Percentiles rank a stretch among this genome's conserved stretches.
Conservation (phyloP, 2,113 vertebrate species). For the Aptenodytes forsteri region DNA sequence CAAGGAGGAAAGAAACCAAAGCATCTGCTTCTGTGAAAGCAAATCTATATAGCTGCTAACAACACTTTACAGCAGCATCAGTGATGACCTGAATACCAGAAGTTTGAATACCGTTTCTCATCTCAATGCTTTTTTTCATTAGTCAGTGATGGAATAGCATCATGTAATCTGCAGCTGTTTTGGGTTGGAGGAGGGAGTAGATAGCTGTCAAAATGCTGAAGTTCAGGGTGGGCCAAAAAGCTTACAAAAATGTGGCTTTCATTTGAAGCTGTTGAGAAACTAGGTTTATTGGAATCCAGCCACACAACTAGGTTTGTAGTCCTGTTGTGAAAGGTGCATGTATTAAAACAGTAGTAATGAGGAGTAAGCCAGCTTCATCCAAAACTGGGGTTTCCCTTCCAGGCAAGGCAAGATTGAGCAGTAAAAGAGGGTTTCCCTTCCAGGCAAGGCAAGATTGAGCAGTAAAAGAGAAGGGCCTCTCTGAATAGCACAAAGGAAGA, state of each 20-base stretch:
- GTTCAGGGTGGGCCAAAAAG: not conserved
- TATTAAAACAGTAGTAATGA: not conserved
- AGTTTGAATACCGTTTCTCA: not conserved
- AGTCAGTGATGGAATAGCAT: not conserved
- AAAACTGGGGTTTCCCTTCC: not conserved
- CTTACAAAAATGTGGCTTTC: not conserved
- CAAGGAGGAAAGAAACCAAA: constrained; percentile 13
- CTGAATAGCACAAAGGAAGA: not conserved
- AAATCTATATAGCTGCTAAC: not conserved
- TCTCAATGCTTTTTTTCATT: not conserved
- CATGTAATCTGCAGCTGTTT: not conserved
- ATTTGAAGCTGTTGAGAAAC: not conserved
- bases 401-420: not conserved
- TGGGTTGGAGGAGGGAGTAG: not conserved
- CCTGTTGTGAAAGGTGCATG: not conserved
- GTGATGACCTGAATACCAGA: not conserved
- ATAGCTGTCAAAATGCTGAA: not conserved
- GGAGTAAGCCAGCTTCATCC: not conserved
- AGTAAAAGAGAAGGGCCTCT: not conserved
- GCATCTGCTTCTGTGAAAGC: constrained; percentile 48
- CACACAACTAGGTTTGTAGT: not conserved
- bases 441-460: not conserved
- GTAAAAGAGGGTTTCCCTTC: not conserved
- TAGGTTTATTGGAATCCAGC: not conserved
- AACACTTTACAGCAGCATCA: not conserved